These are phyloP conservation scores for Tetraodon nigroviridis DNA, from an alignment of 2,113 vertebrate species.

Conservation along the genomic window DNA sequence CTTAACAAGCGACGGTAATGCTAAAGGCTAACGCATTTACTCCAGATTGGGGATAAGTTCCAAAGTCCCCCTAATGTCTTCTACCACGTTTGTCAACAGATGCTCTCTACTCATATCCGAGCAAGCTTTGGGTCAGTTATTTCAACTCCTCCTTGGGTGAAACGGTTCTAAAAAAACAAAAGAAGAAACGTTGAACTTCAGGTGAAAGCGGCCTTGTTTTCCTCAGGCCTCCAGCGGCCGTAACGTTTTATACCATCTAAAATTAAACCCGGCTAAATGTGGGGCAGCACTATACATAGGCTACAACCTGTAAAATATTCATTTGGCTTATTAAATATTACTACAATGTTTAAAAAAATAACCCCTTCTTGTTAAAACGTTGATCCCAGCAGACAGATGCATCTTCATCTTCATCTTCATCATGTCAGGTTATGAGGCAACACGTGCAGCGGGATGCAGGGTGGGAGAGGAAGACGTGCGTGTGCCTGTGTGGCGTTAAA, in stretches of 20 bases:
- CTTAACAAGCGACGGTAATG: too few species aligned
- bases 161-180: too few species aligned
- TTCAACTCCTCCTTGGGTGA: too few species aligned
- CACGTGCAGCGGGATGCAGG: constrained; percentile 19
- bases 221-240: not conserved
- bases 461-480: constrained; percentile 32
- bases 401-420: too few species aligned
- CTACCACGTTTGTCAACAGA: too few species aligned
- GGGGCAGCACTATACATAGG: constrained; percentile 7
- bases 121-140: too few species aligned
- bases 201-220: not conserved
- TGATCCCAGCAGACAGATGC: too few species aligned
- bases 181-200: not conserved
- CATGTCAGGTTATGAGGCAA: constrained; percentile 15
- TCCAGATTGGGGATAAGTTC: too few species aligned
- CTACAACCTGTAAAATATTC: not conserved
- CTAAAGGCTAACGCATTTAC: too few species aligned
- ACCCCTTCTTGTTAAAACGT: not conserved
- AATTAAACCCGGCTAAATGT: constrained; percentile 29
- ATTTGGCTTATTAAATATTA: constrained; percentile 10
- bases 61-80: too few species aligned
- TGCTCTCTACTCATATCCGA: too few species aligned
- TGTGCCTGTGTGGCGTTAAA: constrained; percentile 44
- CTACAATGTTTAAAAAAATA: not conserved
- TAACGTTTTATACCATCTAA: constrained; percentile 20